Evolutionary conservation across 1,140 invertebrate genomes (phyloP), one percentile per base, ranked within the genome.

Genomic region (Aricia agestis): DNA sequence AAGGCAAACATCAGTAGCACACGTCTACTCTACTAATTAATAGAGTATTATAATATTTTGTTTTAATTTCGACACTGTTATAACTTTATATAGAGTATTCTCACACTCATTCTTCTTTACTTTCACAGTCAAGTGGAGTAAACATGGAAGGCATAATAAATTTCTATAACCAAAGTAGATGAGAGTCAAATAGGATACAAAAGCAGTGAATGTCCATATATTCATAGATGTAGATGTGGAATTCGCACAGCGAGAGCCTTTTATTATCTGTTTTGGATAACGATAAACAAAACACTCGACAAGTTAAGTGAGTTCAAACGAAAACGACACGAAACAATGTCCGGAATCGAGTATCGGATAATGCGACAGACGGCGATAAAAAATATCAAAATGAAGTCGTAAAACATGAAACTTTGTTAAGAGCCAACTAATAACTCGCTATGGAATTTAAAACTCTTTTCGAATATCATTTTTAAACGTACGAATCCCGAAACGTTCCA

Each of bases 391-490:
- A 63, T 63, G 17, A 18, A 59, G 58, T 15, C n/a, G 18, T 17
- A 59, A 59, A 15, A 15, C 18, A 13, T 0, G 10, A 11, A 63
- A 63, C 59, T 59, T 59, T 59, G 58, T 19, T 59, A 18, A 63
- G 19, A 63, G 59, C 18, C 18, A 63, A 63, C 59, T 63, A 59
- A 59, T 59, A 18, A 17, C 58, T 59, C 58, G 0, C 58, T 19
- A 19, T 18, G 18, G 18, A 18, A 25, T 63, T 63, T 63, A 63
- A 52, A 19, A 63, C 59, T 18, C 19, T 63, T 25, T 63, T 25
- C 18, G 59, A 68, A 25, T 45, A 45, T 58, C 67, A 57, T 68
- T 68, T 68, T 63, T 19, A 63, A 63, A 25, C 18, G 59, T 63
- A 31, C 59, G 10, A 63, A 68, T 68, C 6, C 25, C 31, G 52